Percentiles rank a stretch among this genome's conserved stretches.
Conservation (phyloP, 2,888 invertebrate species). For the Aproaerema taeniolella region DNA sequence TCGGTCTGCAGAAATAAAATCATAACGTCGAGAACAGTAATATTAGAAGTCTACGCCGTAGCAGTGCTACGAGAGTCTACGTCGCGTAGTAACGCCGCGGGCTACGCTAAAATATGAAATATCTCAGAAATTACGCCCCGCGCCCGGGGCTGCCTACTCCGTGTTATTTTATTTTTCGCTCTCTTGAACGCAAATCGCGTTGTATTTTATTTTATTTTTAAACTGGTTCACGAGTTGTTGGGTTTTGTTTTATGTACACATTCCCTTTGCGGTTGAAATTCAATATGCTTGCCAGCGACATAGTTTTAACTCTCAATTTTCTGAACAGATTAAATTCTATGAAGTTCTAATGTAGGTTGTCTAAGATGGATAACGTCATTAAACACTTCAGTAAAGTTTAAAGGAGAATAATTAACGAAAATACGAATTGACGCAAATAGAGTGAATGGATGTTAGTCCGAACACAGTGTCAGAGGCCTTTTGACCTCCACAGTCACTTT, state of each 20-base stretch:
- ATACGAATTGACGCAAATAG: background rate
- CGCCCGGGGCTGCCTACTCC: slow-evolving; percentile 61
- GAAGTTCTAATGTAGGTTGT: no score
- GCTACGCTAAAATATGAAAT: slow-evolving; percentile 63
- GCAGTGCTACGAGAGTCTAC: slow-evolving; percentile 46
- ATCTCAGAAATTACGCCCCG: slow-evolving; percentile 53
- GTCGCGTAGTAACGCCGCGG: slow-evolving; percentile 52
- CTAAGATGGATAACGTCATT: no score
- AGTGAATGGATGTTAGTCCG: slow-evolving; percentile 23
- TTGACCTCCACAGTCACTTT: slow-evolving; percentile 17
- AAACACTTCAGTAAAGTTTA: no score
- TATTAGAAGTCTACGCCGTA: slow-evolving; percentile 38
- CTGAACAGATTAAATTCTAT: no score
- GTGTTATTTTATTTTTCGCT: slow-evolving; percentile 73
- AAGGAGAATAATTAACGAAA: background rate
- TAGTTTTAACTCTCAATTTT: no score
- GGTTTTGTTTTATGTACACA: slow-evolving; percentile 34
- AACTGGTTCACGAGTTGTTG: slow-evolving; percentile 47
- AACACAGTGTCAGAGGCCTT: slow-evolving; percentile 23
- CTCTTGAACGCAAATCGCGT: slow-evolving; percentile 62
- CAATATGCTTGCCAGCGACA: no score
- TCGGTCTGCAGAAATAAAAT: no score
- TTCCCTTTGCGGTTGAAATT: no score
- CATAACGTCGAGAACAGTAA: no score
- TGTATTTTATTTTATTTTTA: slow-evolving; percentile 26